These are phyloP conservation scores for Eristalis intricaria DNA, from an alignment of 2,888 invertebrate genomes.

Conservation along the genomic window DNA sequence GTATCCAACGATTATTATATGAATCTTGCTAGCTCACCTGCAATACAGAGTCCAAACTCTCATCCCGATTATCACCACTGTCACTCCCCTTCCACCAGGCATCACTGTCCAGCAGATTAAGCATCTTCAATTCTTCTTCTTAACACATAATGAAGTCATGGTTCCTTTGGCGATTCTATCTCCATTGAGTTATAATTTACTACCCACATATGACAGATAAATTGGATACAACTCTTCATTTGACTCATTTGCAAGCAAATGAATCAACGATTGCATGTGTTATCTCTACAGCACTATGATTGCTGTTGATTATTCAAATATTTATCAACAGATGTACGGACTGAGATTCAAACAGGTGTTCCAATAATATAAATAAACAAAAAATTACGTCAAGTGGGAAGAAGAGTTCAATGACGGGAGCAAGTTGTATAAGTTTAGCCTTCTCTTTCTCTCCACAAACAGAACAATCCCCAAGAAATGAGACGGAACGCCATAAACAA, in stretches of 20 bases:
- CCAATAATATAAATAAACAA: constrained; percentile 43
- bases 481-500: not conserved
- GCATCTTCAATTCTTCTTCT: constrained; percentile 6
- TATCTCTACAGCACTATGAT: not conserved
- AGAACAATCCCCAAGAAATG: not conserved
- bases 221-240: not conserved
- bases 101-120: constrained; percentile 23
- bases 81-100: constrained; percentile 19
- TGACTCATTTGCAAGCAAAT: not conserved
- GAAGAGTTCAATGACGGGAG: not conserved
- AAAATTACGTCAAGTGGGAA: constrained; percentile 19
- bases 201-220: not conserved
- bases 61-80: not conserved
- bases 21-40: constrained; percentile 8
- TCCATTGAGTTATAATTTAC: not conserved
- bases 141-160: not conserved
- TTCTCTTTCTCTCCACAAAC: constrained; percentile 20
- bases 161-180: not conserved
- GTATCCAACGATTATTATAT: not conserved
- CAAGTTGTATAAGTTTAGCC: not conserved
- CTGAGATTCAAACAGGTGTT: constrained; percentile 37
- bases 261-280: constrained; percentile 8
- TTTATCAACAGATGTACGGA: constrained; percentile 23
- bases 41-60: not conserved
- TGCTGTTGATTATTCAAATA: not conserved